phyloP scores from a whole-genome alignment of 1,140 invertebrate species.

The Hycleus cichorii region DNA sequence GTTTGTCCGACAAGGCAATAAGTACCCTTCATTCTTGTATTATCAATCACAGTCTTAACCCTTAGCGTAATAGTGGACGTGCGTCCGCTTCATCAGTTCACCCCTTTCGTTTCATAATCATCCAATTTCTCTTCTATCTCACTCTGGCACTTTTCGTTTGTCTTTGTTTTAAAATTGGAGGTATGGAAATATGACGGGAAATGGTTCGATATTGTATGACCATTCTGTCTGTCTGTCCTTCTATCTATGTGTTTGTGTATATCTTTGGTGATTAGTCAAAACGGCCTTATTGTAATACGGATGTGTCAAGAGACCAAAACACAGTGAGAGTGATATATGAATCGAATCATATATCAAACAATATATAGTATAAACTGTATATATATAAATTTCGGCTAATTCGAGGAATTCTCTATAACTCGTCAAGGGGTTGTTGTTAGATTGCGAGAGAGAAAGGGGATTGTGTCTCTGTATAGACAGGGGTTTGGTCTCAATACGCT shows the following conservation, averaged over 20 bases:
- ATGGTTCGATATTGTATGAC: too few relatives aligned
- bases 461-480: slow-evolving; percentile 1
- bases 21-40: too few relatives aligned
- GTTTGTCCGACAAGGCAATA: not conserved
- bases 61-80: too few relatives aligned
- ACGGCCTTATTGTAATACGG: slow-evolving; percentile 19
- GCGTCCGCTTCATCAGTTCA: too few relatives aligned
- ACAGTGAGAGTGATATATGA: slow-evolving; percentile 24
- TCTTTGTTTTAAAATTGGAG: too few relatives aligned
- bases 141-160: too few relatives aligned
- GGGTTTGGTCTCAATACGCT: not conserved
- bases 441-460: not conserved
- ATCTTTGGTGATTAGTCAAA: slow-evolving; percentile 27
- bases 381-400: not conserved
- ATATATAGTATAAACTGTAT: slow-evolving; percentile 20
- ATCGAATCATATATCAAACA: slow-evolving; percentile 32
- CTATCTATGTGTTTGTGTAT: not conserved
- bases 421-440: not conserved
- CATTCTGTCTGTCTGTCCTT: too few relatives aligned
- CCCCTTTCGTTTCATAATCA: too few relatives aligned
- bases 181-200: too few relatives aligned
- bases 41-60: too few relatives aligned
- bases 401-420: slow-evolving; percentile 2
- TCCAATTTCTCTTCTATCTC: too few relatives aligned
- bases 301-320: slow-evolving; percentile 12